These are phyloP conservation scores for Drosophila sulfurigaster DNA, from an alignment of 1,140 invertebrate genomes.

Conservation along the genomic window DNA sequence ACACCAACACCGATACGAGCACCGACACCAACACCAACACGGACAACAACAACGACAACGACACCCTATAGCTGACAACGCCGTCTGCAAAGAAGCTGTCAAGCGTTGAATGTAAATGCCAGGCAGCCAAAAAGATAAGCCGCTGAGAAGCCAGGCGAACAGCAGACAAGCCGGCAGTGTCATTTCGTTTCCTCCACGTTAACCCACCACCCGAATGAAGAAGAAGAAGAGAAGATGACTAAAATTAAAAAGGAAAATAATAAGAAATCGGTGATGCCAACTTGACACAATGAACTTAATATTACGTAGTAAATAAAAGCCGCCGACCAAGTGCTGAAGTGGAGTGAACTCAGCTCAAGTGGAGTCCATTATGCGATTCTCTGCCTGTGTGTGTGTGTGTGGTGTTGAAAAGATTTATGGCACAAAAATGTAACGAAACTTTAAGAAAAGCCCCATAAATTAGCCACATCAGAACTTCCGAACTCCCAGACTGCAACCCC, in stretches of 20 bases:
- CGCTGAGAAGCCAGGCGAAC: constrained; percentile 50
- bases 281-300: constrained; percentile 82
- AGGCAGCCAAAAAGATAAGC: constrained; percentile 78
- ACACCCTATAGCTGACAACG: neutral
- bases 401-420: constrained; percentile 78
- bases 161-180: constrained; percentile 58
- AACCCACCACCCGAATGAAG: neutral
- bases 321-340: constrained; percentile 59
- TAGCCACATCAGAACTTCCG: constrained; percentile 53
- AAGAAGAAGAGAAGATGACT: constrained; percentile 43
- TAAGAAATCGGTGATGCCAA: constrained; percentile 77
- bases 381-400: constrained; percentile 33
- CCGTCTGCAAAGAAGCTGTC: constrained; percentile 68
- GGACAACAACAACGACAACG: too few species aligned
- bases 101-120: constrained; percentile 81
- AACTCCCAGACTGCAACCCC: constrained; percentile 15
- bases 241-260: constrained; percentile 75
- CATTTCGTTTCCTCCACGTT: constrained; percentile 19
- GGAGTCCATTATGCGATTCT: constrained; percentile 35
- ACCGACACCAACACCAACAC: too few species aligned
- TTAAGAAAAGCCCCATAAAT: constrained; percentile 72
- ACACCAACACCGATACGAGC: too few species aligned
- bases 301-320: constrained; percentile 79
- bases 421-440: constrained; percentile 70
- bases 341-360: constrained; percentile 54